These are phyloP conservation scores for Schizopygopsis malacanthus DNA, from an alignment of 2,797 vertebrate genomes.

Conservation along the genomic window DNA sequence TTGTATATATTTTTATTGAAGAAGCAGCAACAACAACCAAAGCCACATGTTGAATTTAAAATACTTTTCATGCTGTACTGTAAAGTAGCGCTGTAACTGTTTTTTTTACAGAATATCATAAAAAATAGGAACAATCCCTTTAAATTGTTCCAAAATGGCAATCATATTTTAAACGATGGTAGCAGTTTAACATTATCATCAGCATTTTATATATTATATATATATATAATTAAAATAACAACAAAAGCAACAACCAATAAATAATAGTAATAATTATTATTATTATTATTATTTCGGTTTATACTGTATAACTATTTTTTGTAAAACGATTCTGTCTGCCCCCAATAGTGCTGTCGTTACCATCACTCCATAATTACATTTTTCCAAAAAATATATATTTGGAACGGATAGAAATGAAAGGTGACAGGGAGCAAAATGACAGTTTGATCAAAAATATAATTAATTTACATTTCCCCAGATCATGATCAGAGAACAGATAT, in stretches of 20 bases:
- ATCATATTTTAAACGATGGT: not conserved
- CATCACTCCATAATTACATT: not conserved
- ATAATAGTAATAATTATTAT: not conserved
- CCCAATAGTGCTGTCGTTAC: not conserved
- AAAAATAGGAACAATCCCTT: not conserved
- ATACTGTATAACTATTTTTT: not conserved
- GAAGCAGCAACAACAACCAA: not conserved
- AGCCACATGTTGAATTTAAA: not conserved
- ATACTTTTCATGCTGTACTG: not conserved
- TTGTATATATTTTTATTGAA: not conserved
- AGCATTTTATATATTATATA: not conserved
- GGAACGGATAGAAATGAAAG: not conserved
- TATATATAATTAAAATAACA: not conserved
- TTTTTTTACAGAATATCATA: not conserved
- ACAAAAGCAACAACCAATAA: not conserved
- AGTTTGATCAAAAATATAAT: not conserved
- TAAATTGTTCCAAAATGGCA: not conserved
- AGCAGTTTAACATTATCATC: not conserved
- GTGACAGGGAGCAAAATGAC: not conserved
- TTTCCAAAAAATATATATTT: not conserved
- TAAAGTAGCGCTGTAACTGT: too few relatives aligned
- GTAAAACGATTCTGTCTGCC: not conserved
- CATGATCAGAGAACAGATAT: not conserved
- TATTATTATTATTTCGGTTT: not conserved
- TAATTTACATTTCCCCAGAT: not conserved